These are phyloP conservation scores for Macrosteles quadrilineatus DNA, from an alignment of 1,140 invertebrate genomes.

Conservation along the genomic window DNA sequence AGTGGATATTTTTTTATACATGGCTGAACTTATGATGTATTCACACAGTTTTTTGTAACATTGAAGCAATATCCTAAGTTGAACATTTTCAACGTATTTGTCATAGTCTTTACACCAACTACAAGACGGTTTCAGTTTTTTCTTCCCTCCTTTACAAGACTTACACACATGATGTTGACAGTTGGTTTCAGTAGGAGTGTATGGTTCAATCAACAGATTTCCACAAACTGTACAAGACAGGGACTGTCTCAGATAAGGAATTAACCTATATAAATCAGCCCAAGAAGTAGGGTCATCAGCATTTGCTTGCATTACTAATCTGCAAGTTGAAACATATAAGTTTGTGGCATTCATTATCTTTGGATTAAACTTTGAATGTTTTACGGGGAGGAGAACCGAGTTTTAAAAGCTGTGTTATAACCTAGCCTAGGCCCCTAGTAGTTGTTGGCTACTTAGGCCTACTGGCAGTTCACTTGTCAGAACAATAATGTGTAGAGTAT, in stretches of 20 bases:
- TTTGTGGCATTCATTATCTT: conserved; percentile 77
- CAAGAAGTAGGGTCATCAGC: conserved; percentile 69
- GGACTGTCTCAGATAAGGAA: conserved; percentile 82
- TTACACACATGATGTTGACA: conserved; percentile 88
- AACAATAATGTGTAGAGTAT: too few relatives aligned
- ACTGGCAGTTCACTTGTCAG: too few relatives aligned
- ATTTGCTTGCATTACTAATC: conserved; percentile 72
- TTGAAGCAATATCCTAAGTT: conserved; percentile 75
- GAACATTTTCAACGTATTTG: conserved; percentile 80
- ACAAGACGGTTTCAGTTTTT: conserved; percentile 81
- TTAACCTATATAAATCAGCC: conserved; percentile 77
- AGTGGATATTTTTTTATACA: conserved; percentile 60
- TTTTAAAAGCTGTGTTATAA: too few relatives aligned
- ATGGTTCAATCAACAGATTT: conserved; percentile 78
- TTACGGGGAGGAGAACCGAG: too few relatives aligned
- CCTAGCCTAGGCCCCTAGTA: too few relatives aligned
- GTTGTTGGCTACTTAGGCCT: too few relatives aligned
- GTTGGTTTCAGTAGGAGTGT: conserved; percentile 73
- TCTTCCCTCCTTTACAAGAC: conserved; percentile 78
- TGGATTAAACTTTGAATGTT: too few relatives aligned
- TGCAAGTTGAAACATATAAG: conserved; percentile 80
- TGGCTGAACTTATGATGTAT: conserved; percentile 69
- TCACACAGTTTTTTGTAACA: conserved; percentile 88
- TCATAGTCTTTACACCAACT: conserved; percentile 82
- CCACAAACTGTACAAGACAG: conserved; percentile 87